phyloP scores from a whole-genome alignment of 2,888 invertebrate genomes.

The Tricholauxania praeusta region DNA sequence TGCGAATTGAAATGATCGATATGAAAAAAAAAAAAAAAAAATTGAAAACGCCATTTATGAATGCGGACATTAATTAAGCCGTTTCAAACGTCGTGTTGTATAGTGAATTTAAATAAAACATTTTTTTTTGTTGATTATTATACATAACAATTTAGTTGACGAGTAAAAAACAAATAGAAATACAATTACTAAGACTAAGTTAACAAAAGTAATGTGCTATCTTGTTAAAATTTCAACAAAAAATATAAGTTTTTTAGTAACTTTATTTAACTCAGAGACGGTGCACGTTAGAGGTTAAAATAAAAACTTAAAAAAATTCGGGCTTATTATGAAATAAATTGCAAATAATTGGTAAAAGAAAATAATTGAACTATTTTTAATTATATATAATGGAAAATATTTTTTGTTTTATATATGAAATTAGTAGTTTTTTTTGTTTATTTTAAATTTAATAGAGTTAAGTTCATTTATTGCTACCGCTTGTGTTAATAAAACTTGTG shows the following conservation, averaged over 20 bases:
- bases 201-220: neutral
- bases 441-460: too few relatives aligned
- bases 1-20: too few relatives aligned
- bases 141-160: neutral
- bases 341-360: constrained; percentile 16
- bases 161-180: neutral
- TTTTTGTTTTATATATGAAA: too few relatives aligned
- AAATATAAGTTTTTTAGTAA: neutral
- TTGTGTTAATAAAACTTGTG: too few relatives aligned
- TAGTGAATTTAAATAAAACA: too few relatives aligned
- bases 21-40: too few relatives aligned
- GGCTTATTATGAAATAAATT: constrained; percentile 10
- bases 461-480: too few relatives aligned
- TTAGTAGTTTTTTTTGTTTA: too few relatives aligned
- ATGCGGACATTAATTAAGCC: too few relatives aligned
- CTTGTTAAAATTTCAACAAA: neutral
- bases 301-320: neutral
- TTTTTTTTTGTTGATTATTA: too few relatives aligned
- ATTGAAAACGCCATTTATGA: too few relatives aligned
- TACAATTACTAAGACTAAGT: constrained; percentile 1
- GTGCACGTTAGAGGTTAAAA: neutral
- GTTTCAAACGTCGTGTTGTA: too few relatives aligned
- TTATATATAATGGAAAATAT: neutral
- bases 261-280: neutral
- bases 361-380: constrained; percentile 4